phyloP scores from a whole-genome alignment of 1,140 invertebrate species.

The Andrena cerasifolii region DNA sequence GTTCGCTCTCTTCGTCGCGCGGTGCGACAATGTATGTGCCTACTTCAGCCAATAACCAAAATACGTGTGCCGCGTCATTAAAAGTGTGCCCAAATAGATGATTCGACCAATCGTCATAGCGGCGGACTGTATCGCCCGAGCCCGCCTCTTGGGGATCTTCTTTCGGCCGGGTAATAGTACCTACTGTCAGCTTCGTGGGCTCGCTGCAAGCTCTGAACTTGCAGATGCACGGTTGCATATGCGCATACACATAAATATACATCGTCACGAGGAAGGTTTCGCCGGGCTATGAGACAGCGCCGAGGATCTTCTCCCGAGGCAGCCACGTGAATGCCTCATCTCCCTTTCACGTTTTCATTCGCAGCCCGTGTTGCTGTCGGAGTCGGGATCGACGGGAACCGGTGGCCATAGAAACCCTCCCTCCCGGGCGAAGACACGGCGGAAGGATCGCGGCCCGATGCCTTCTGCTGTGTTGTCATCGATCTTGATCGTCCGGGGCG shows the following conservation, averaged over 20 bases:
- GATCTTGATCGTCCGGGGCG: conserved; percentile 26
- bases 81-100: too few relatives aligned
- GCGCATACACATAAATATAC: conserved; percentile 17
- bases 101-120: too few relatives aligned
- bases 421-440: not conserved
- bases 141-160: too few relatives aligned
- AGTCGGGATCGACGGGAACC: not conserved
- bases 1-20: too few relatives aligned
- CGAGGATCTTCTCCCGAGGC: not conserved
- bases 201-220: not conserved
- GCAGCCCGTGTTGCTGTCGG: not conserved
- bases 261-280: not conserved
- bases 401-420: conserved; percentile 22
- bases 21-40: too few relatives aligned
- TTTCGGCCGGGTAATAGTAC: not conserved
- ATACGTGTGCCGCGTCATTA: too few relatives aligned
- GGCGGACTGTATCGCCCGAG: too few relatives aligned
- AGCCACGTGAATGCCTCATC: not conserved
- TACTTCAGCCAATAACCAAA: too few relatives aligned
- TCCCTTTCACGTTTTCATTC: conserved; percentile 12
- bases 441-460: not conserved
- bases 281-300: not conserved
- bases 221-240: not conserved
- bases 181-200: not conserved
- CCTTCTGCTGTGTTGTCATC: conserved; percentile 12